Evolutionary conservation across 2,888 invertebrate genomes (phyloP), one percentile per base, ranked within the genome.

Genomic region (Cistogaster globosa): DNA sequence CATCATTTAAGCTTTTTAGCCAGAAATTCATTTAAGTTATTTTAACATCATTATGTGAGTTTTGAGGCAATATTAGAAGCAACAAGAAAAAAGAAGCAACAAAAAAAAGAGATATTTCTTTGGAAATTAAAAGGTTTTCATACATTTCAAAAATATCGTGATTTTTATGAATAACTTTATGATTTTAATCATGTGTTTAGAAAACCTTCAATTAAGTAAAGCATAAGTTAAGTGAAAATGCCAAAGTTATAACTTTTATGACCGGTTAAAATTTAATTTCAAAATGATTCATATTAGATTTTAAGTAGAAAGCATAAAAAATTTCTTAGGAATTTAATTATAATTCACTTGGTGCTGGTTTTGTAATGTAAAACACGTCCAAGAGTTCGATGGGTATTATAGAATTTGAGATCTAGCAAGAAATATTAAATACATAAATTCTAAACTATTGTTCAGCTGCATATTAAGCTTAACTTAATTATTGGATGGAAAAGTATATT

Each of bases 101-200:
- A 7, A 45, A 22, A 36, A 32, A 53, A 42, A 53, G 20, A 12
- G 26, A n/a, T 1, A 55, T 38, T 63, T 71, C 55, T 62, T 60
- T 68, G 22, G 60, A 81, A 81, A 81, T 68, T 68, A 68, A 75
- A 68, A 53, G 67, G 38, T 75, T 62, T 75, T 26, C 32, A 58
- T 16, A 67, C 8, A 12, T 68, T 74, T 67, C 51, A 67, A 57
- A 67, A 55, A 58, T 68, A 53, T 75, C 62, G 68, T 81, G 81
- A 20, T 63, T 63, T 72, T 69, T 69, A 55, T 57, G 57, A 81
- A 62, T 81, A 69, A 32, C 75, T 75, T 81, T 75, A 81, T 75
- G 75, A 69, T 81, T 75, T 36, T 75, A 81, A 81, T 81, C 55
- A 81, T 42, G 68, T 36, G 75, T 68, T 74, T 42, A 51, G 60